Conservation (phyloP, 2,797 vertebrate species). For the Gymnothorax javanicus region DNA sequence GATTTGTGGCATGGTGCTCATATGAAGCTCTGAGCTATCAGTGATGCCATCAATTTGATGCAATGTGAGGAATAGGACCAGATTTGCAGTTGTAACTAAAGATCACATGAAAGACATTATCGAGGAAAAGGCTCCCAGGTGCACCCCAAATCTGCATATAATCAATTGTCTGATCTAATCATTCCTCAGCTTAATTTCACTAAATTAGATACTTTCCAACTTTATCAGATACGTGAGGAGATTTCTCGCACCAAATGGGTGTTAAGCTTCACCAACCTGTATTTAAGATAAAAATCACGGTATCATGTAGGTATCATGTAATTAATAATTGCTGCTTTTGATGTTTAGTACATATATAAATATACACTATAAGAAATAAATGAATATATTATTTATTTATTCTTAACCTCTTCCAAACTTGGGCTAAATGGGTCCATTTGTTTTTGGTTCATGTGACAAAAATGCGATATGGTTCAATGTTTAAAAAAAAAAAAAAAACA, state of each 20-base stretch:
- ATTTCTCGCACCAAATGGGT: not conserved
- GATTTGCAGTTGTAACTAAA: not conserved
- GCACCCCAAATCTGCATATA: not conserved
- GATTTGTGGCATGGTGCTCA: not conserved
- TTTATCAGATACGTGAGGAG: not conserved
- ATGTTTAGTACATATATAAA: not conserved
- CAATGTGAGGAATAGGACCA: not conserved
- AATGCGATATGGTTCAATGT: too few relatives aligned
- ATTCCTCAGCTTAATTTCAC: not conserved
- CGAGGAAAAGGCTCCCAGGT: not conserved
- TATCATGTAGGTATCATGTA: not conserved
- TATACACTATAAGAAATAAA: too few relatives aligned
- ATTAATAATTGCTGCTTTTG: not conserved
- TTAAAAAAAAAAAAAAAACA: too few relatives aligned
- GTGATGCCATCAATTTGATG: not conserved
- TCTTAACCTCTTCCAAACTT: too few relatives aligned
- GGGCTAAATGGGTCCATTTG: too few relatives aligned
- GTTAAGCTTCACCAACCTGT: not conserved
- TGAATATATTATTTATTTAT: too few relatives aligned
- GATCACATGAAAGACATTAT: not conserved
- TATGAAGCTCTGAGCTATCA: not conserved
- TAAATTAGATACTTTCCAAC: not conserved
- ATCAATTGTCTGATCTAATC: slow-evolving; percentile 4
- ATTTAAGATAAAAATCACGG: not conserved
- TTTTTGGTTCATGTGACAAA: too few relatives aligned